Conservation (phyloP, 1,140 invertebrate species). For the Calycopis cecrops region DNA sequence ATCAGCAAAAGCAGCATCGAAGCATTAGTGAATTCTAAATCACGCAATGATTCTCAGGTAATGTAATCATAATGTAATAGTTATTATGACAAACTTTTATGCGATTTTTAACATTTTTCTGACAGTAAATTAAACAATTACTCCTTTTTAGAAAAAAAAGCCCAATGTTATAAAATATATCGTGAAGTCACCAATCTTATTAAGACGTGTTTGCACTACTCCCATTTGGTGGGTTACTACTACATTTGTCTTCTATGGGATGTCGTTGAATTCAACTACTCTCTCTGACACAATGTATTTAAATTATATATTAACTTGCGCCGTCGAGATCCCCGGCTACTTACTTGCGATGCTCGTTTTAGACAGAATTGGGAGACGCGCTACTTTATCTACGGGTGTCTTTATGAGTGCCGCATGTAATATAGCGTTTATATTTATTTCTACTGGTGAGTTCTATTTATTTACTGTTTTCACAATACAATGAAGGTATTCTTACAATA, state of each 20-base stretch:
- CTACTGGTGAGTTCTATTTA: slow-evolving; percentile 37
- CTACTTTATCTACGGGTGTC: slow-evolving; percentile 75
- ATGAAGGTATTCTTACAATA: too few species aligned
- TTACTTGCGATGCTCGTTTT: slow-evolving; percentile 77
- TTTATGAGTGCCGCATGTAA: slow-evolving; percentile 76
- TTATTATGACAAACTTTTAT: too few species aligned
- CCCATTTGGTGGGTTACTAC: slow-evolving; percentile 84
- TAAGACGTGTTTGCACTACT: slow-evolving; percentile 80
- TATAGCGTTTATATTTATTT: slow-evolving; percentile 50
- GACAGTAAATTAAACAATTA: neutral
- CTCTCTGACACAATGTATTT: slow-evolving; percentile 83
- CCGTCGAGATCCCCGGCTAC: slow-evolving; percentile 84
- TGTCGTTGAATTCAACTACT: slow-evolving; percentile 86
- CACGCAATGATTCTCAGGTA: neutral
- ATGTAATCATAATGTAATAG: neutral
- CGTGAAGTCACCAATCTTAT: slow-evolving; percentile 74
- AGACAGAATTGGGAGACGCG: slow-evolving; percentile 78
- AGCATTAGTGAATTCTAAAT: slow-evolving; percentile 37
- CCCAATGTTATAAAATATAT: slow-evolving; percentile 67
- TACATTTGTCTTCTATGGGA: slow-evolving; percentile 86
- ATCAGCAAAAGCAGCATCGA: slow-evolving; percentile 66
- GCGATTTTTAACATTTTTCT: too few species aligned
- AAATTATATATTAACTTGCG: slow-evolving; percentile 80
- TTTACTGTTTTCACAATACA: neutral
- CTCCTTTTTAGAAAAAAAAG: slow-evolving; percentile 13